Base-by-base conservation (phyloP, 2,797 vertebrate species). In the Scolopax rusticola region DNA sequence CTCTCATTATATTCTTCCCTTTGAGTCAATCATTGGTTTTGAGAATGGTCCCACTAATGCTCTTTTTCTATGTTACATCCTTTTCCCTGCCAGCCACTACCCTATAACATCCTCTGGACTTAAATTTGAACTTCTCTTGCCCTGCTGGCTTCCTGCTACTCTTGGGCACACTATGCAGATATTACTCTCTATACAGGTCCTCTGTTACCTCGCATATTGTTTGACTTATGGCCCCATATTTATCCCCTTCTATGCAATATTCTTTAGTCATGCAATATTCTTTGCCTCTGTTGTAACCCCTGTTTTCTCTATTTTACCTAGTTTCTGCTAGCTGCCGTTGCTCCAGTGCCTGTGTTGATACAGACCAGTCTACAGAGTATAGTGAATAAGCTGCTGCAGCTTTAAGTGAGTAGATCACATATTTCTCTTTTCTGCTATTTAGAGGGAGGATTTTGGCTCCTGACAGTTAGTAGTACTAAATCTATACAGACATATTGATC, bases 1-100 rank as follows among this genome's bases (percentile, higher is more conserved):
- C 43, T 88, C 15, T 82, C 63, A 75, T 75, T 87, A 73, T 40
- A 60, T 74, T 48, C 54, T 61, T 89, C 70, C 25, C 63, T 88
- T 93, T 95, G 51, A 41, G 64, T 73, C 77, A 82, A 43, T 74
- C 83, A 57, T 28, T 63, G 60, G 23, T 67, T 93, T 95, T 82
- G 32, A 87, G 74, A 93, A 82, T 43, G 23, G 67, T 45, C 36
- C 43, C 67, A 47, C 47, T 86, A 95, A 96, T 78, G 77, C 23
- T 67, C 23, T 84, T 90, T 81, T 73, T 67, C 57, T 68, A 4
- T 45, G 20, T 43, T 84, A 30, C 15, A 45, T 64, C 69, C 40
- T 95, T 85, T 87, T 69, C 53, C 40, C 54, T 76, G 56, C 54
- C 27, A 16, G 20, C 40, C 88, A 13, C 59, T 67, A 27, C 24